Evolutionary conservation across 2,797 vertebrate species (phyloP), one percentile per base, ranked within the genome.

Genomic region (Tympanoctomys barrerae): DNA sequence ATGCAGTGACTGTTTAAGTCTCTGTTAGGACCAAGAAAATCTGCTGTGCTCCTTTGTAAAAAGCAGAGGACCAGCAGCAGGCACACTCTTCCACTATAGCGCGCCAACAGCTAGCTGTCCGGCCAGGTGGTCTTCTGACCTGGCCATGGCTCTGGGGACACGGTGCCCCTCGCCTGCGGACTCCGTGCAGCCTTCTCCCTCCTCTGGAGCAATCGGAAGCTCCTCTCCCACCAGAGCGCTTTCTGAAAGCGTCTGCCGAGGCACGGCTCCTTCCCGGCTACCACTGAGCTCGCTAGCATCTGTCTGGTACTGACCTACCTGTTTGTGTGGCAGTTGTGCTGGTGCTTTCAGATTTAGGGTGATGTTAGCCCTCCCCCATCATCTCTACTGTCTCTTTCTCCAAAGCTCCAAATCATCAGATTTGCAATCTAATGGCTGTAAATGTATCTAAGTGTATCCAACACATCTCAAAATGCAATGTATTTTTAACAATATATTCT

Each of bases 1-100:
- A 66, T 2, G 26, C 64, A 49, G 13, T 42, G 77, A 81, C 21
- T 78, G 71, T 52, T 49, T 66, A 64, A 26, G 21, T 13, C 8
- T 80, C 57, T 11, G 31, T 68, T 85, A 96, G 87, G 16, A 90
- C 77, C 33, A 52, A 46, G 66, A 84, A 28, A 92, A 75, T 86
- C 42, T 90, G 52, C 8, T 5, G 57, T 16, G 33, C 16, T 59
- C 54, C 42, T 87, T 90, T 85, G 31, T 52, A 57, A 92, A 86
- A 7, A 5, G 26, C 24, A 88, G 49, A 57, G 5, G n/a, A 22
- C 86, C 62, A 91, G 46, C 36, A 49, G 4, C 26, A 31, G 2
- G 52, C 83, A 54, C 26, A 75, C 68, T 83, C 46, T 18, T 79
- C 42, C 59, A 24, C 31, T 31, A 21, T 31, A 71, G 33, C 1